Evolutionary conservation across 2,113 vertebrate genomes (phyloP), one percentile per base, ranked within the genome.

Genomic region (Grus americana): DNA sequence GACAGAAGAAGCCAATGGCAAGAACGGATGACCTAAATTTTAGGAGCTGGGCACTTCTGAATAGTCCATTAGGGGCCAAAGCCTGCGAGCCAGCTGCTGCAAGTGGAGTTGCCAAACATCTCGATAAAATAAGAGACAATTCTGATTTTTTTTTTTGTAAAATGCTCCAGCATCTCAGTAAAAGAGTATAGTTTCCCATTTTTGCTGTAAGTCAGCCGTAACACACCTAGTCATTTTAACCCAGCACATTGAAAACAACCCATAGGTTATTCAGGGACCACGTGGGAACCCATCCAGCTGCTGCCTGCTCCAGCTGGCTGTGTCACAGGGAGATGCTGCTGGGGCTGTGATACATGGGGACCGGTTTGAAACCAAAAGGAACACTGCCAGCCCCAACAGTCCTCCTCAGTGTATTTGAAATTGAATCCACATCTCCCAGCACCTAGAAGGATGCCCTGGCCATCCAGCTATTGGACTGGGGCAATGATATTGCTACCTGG

Each of bases 271-370:
- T 74, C 38, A 59, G 42, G 27, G 22, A 55, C 5, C 7, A 20
- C 0, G 0, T 24, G 13, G 27, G 36, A 79, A 54, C 29, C 22
- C 34, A 6, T 23, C 67, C 19, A 50, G 2, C 10, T 46, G 23
- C 5, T 72, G 14, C 61, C 75, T 78, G 34, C 70, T 71, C 58
- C 54, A 38, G 59, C 46, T 54, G 67, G 27, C 62, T 44, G 10
- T 29, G 32, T 40, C 65, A 63, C 59, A 54, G 38, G 40, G 36
- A 63, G 49, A n/a, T 0, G 3, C 17, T 62, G 11, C n/a, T 50
- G 36, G 21, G 21, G 6, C 36, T 27, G 5, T 46, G 10, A 38
- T 15, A 32, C 14, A 40, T 26, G 38, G 65, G 50, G 16, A 40
- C 4, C 1, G 2, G 14, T 55, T 27, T 78, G 59, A 67, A 67